Percentiles rank a stretch among this genome's conserved stretches.
Evolutionary conservation across 2,888 invertebrate species (phyloP).

Genomic region (Leptura quadrifasciata): DNA sequence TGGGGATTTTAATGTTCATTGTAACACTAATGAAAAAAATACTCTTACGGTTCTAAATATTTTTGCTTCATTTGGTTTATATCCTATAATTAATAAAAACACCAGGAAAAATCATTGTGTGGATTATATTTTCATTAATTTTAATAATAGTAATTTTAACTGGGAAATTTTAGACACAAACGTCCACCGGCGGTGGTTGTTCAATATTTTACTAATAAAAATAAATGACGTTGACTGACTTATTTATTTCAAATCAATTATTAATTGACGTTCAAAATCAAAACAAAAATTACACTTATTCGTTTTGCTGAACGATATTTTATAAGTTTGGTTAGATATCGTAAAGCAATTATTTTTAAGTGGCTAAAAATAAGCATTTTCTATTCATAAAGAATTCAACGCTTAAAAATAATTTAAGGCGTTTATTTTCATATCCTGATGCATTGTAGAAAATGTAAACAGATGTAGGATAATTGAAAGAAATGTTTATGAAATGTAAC

Average conservation of each 20-base stretch:
- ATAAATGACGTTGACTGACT: too few species aligned
- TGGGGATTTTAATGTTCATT: too few species aligned
- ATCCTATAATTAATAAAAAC: too few species aligned
- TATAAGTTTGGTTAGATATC: slow-evolving; percentile 45
- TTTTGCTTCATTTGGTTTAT: too few species aligned
- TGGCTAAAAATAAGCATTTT: slow-evolving; percentile 8
- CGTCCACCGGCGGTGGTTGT: too few species aligned
- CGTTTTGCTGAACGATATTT: slow-evolving; percentile 14
- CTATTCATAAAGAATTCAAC: not conserved
- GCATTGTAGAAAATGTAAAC: slow-evolving; percentile 32
- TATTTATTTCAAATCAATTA: not conserved
- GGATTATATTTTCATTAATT: too few species aligned
- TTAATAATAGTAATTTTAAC: too few species aligned
- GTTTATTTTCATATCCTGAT: slow-evolving; percentile 13
- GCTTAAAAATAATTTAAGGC: slow-evolving; percentile 9
- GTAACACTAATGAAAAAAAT: too few species aligned
- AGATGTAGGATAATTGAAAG: slow-evolving; percentile 9
- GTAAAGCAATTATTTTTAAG: slow-evolving; percentile 38
- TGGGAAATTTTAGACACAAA: too few species aligned
- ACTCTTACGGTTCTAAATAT: too few species aligned
- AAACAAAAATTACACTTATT: not conserved
- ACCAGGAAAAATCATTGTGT: too few species aligned
- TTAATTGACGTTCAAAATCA: not conserved
- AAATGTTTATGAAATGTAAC: slow-evolving; percentile 28
- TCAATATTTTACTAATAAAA: too few species aligned